phyloP scores from a whole-genome alignment of 2,113 vertebrate genomes.

The Alouatta palliata region DNA sequence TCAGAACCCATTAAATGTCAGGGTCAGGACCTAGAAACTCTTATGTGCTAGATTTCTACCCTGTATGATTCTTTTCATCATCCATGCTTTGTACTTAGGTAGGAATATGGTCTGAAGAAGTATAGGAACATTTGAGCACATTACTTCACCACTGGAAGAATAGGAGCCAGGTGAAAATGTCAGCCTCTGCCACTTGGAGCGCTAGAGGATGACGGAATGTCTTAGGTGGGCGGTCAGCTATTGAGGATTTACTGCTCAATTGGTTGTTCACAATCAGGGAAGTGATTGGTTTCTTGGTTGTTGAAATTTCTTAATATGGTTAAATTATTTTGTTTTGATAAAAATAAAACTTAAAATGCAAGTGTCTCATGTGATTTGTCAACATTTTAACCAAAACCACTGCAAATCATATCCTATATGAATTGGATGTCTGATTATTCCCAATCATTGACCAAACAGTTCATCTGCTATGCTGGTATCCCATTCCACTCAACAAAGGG shows the following conservation, averaged over 20 bases:
- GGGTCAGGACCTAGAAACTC: background rate
- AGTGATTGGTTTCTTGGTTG: background rate
- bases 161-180: background rate
- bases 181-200: background rate
- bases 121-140: background rate
- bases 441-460: background rate
- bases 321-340: conserved; percentile 79
- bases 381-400: background rate
- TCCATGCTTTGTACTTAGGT: background rate
- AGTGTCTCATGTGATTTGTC: conserved; percentile 35
- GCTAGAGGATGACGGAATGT: background rate
- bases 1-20: background rate
- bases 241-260: background rate
- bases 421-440: background rate
- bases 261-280: background rate
- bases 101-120: background rate
- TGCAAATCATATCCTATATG: background rate
- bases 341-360: conserved; percentile 70
- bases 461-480: conserved; percentile 39
- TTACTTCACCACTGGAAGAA: background rate
- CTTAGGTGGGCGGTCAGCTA: background rate
- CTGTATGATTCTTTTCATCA: background rate
- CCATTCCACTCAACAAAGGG: background rate
- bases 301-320: conserved; percentile 59
- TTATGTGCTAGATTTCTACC: background rate